phyloP scores from a whole-genome alignment of 1,140 invertebrate genomes.

The Macrostomum lignano region DNA sequence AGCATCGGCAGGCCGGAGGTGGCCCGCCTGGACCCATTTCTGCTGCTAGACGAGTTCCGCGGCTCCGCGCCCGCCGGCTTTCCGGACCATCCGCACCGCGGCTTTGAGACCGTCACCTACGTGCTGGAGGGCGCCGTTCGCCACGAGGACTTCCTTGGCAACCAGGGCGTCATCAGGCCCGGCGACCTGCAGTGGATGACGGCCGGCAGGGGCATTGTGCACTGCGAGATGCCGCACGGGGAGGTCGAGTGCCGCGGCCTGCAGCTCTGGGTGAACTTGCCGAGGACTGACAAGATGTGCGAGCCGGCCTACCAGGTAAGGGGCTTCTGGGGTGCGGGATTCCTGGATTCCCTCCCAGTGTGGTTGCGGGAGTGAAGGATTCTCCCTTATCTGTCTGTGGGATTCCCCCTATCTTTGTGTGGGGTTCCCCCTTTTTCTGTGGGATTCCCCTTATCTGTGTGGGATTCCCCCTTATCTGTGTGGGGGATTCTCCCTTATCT shows the following conservation, averaged over 20 bases:
- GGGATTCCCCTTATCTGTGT: no score
- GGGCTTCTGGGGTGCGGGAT: no score
- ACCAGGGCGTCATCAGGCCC: slow-evolving; percentile 10
- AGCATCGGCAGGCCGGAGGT: slow-evolving; percentile 23
- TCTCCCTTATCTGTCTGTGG: no score
- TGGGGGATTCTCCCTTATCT: no score
- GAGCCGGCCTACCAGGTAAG: slow-evolving; percentile 11
- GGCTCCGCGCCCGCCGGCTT: slow-evolving; percentile 12
- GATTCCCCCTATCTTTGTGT: no score
- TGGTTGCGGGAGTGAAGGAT: no score
- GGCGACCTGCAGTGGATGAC: slow-evolving; percentile 15
- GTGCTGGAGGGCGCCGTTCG: slow-evolving; percentile 12
- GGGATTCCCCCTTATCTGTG: no score
- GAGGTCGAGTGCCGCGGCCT: slow-evolving; percentile 11
- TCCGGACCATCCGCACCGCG: slow-evolving; percentile 22
- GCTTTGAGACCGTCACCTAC: slow-evolving; percentile 23
- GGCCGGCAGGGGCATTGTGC: slow-evolving; percentile 33
- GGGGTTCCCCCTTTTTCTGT: no score
- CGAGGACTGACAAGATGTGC: slow-evolving; percentile 14
- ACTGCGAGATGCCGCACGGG: slow-evolving; percentile 15
- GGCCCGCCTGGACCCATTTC: slow-evolving; percentile 12
- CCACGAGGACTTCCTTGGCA: slow-evolving; percentile 16
- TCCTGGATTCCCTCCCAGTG: no score
- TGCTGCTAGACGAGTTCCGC: slow-evolving; percentile 13
- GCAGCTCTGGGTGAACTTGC: slow-evolving; percentile 14